Conservation (phyloP, 1,140 invertebrate species). For the Hermetia illucens region DNA sequence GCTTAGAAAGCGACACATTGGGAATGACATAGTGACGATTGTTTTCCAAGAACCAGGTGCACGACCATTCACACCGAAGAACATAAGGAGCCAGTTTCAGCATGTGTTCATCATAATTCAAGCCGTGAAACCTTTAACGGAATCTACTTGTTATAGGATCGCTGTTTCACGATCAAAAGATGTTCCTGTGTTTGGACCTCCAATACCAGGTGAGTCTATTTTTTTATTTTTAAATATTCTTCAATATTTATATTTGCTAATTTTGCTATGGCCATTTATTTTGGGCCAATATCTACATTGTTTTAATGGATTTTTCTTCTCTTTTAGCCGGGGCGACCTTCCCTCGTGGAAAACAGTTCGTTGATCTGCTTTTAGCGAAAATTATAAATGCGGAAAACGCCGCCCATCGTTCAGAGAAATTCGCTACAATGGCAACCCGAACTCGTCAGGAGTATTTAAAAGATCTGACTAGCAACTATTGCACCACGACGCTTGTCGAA, state of each 20-base stretch:
- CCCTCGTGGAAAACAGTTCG: conserved; percentile 77
- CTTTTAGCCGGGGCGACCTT: conserved; percentile 55
- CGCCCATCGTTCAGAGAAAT: conserved; percentile 90
- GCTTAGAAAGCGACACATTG: conserved; percentile 81
- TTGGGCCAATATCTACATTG: no score
- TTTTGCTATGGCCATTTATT: no score
- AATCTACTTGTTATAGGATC: conserved; percentile 80
- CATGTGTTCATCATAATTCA: conserved; percentile 94
- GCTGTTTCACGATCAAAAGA: conserved; percentile 89
- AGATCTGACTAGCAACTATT: conserved; percentile 75
- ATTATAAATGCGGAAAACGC: conserved; percentile 97
- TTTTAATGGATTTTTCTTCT: not conserved
- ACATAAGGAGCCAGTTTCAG: conserved; percentile 91
- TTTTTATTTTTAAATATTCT: not conserved
- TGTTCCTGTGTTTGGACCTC: conserved; percentile 90
- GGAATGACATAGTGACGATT: conserved; percentile 92
- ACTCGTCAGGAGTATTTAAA: conserved; percentile 94
- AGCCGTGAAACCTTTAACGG: conserved; percentile 80
- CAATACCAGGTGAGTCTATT: conserved; percentile 37
- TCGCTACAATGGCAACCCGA: conserved; percentile 91
- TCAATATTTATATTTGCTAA: no score
- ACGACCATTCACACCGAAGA: conserved; percentile 79
- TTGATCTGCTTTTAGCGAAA: conserved; percentile 88
- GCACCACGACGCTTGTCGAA: conserved; percentile 66
- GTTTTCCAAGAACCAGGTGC: conserved; percentile 95